Conservation (phyloP, 2,797 vertebrate species). For the Melanotaenia parkinsoni region DNA sequence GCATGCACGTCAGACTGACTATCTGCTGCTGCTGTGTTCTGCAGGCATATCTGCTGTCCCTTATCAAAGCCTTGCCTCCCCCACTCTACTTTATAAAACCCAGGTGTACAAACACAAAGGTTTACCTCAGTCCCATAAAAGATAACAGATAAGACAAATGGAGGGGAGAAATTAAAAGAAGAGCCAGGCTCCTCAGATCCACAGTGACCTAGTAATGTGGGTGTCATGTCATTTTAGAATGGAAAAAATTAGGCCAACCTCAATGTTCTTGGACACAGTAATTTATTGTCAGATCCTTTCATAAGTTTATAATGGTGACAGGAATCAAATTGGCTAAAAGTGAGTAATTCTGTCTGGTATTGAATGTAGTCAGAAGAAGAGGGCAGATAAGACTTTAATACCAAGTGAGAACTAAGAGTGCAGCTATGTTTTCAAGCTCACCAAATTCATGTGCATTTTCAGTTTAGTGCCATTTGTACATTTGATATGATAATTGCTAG, state of each 20-base stretch:
- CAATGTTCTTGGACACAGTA: not conserved
- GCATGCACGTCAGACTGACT: slow-evolving; percentile 41
- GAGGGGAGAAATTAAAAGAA: slow-evolving; percentile 44
- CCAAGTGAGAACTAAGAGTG: no score
- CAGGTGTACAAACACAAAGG: slow-evolving; percentile 78
- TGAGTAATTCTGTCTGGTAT: not conserved
- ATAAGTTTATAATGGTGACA: not conserved
- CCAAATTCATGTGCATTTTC: not conserved
- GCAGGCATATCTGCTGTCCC: slow-evolving; percentile 52
- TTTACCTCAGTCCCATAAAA: slow-evolving; percentile 68
- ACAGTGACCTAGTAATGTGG: slow-evolving; percentile 45
- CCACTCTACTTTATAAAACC: slow-evolving; percentile 63
- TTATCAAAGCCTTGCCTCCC: slow-evolving; percentile 42
- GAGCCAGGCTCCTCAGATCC: slow-evolving; percentile 33
- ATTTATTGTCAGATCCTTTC: slow-evolving; percentile 9
- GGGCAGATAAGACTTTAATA: no score
- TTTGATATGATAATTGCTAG: not conserved
- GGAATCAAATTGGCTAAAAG: slow-evolving; percentile 4
- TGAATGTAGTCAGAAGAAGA: not conserved
- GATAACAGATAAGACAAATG: slow-evolving; percentile 64
- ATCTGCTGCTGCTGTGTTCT: slow-evolving; percentile 45
- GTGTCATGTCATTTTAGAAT: slow-evolving; percentile 21
- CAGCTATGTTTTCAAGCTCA: no score
- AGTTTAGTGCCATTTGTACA: not conserved
- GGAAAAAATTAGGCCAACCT: not conserved